Evolutionary conservation across 2,113 vertebrate genomes (phyloP).

Genomic region (Oncorhynchus mykiss): DNA sequence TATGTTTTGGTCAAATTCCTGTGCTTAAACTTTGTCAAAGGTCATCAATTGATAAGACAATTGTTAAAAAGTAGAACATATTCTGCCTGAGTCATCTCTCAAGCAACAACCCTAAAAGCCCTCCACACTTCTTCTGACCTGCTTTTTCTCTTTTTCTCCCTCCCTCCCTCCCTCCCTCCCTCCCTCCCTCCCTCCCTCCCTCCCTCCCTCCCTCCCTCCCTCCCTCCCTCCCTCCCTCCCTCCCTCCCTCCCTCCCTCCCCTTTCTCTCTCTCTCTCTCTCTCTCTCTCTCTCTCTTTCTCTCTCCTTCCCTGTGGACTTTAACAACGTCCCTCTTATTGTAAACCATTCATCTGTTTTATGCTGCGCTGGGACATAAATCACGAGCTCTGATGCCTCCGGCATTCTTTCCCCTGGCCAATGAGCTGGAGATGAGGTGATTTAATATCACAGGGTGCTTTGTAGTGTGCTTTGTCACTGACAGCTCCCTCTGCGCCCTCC

Average conservation of each 20-base stretch:
- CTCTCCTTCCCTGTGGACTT: slow-evolving; percentile 15
- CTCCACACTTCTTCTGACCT: slow-evolving; percentile 17
- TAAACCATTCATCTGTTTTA: slow-evolving; percentile 47
- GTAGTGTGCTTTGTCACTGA: slow-evolving; percentile 32
- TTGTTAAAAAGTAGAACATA: not conserved
- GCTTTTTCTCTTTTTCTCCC: not conserved
- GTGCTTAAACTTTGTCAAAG: not conserved
- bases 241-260: no score
- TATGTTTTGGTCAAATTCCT: not conserved
- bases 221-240: not conserved
- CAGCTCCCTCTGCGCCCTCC: slow-evolving; percentile 9
- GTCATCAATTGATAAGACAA: not conserved
- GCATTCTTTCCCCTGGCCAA: slow-evolving; percentile 31
- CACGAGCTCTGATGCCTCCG: slow-evolving; percentile 37
- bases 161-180: no score
- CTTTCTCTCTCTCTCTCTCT: not conserved
- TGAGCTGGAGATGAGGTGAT: slow-evolving; percentile 44
- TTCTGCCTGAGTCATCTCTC: not conserved
- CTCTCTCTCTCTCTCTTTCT: not conserved
- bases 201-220: not conserved
- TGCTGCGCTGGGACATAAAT: slow-evolving; percentile 43
- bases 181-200: not conserved
- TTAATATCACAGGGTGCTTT: slow-evolving; percentile 46
- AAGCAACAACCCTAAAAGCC: not conserved
- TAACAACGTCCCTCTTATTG: slow-evolving; percentile 47